Evolutionary conservation across 2,888 invertebrate species (phyloP).

Genomic region (Macrosiphum euphorbiae): DNA sequence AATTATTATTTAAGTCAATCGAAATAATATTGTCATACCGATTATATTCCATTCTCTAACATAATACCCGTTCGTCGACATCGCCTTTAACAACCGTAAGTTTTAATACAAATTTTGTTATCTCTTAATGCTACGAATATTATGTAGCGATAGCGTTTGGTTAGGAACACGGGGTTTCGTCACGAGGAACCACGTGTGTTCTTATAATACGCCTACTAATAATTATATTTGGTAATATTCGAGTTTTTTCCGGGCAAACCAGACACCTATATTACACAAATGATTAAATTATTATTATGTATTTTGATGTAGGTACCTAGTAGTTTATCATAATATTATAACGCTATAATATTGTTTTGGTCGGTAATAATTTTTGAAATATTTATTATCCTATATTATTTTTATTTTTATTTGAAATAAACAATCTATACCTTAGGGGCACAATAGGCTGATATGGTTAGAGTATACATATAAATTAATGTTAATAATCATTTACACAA

Average conservation of each 20-base stretch:
- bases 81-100: neutral
- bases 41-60: neutral
- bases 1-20: neutral
- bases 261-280: neutral
- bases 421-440: too few relatives aligned
- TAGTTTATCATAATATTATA: neutral
- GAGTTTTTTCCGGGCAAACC: neutral
- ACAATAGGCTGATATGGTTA: too few relatives aligned
- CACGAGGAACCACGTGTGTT: neutral
- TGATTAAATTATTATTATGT: neutral
- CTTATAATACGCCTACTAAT: neutral
- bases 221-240: neutral
- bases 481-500: too few relatives aligned
- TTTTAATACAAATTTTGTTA: neutral
- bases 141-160: neutral
- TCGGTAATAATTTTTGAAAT: neutral
- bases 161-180: neutral
- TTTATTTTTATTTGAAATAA: too few relatives aligned
- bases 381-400: neutral
- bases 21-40: neutral
- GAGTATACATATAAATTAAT: too few relatives aligned
- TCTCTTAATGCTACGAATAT: neutral
- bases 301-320: neutral
- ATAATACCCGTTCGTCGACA: neutral
- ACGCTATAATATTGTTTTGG: neutral